Evolutionary conservation across 2,888 invertebrate species (phyloP), one percentile per base, ranked within the genome.

Genomic region (Scaptomyza parva): DNA sequence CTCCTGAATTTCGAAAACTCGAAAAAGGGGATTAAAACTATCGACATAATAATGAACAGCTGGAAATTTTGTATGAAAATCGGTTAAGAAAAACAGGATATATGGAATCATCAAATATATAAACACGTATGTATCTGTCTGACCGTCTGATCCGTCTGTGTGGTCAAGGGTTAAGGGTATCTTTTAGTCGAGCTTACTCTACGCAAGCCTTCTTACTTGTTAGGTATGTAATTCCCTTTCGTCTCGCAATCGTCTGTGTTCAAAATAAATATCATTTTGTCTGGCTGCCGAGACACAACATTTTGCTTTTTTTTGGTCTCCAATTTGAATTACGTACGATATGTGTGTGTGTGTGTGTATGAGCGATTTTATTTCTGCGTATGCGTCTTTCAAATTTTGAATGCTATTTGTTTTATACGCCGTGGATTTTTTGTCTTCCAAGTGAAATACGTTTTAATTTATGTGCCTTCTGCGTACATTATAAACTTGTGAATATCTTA

Each of bases 371-470:
- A 47, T 61, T 74, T 55, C 51, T 64, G 40, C 17, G 37, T 37
- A 17, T 69, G 76, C 65, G 64, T 71, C 80, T 81, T 73, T 70
- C 67, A 80, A 37, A 78, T 84, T 85, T 78, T 70, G 74, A 76
- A 85, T 70, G 80, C 85, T 78, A 85, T 85, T 85, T 83, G 83
- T 85, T 83, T 84, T 82, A 76, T 77, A 64, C 70, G 79, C 69
- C 72, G 73, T 70, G 75, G 71, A 80, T 83, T 88, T 85, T 87
- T 83, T 37, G 37, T 85, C 82, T 89, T 89, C 89, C 89, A 88
- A 89, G 78, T 89, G 88, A 89, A 88, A 87, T 89, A 80, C 87
- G 81, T 58, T 87, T 83, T 79, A 86, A 89, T 89, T 89, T 89
- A 89, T 89, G 86, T 53, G 51, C 73, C 67, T 75, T 64, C 72